A percentile compares a stretch with the other conserved stretches of the same genome.
Evolutionary conservation across 2,797 vertebrate genomes (phyloP).

Genomic region (Dryobates pubescens): DNA sequence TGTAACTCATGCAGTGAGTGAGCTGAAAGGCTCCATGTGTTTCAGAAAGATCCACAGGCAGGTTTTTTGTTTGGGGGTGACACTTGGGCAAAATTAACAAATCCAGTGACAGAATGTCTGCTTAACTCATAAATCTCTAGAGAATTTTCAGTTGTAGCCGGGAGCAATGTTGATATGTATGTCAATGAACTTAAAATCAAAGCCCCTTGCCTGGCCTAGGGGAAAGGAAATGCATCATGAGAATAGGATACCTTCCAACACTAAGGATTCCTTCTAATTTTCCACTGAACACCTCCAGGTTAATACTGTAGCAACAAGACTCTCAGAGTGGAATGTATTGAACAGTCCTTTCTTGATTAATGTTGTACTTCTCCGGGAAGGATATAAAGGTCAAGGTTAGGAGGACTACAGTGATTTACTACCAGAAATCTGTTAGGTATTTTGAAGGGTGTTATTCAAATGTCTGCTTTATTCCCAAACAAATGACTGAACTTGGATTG

Average conservation of each 20-base stretch:
- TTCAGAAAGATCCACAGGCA: slow-evolving; percentile 45
- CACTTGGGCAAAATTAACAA: slow-evolving; percentile 39
- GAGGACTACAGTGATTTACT: slow-evolving; percentile 61
- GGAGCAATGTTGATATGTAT: slow-evolving; percentile 52
- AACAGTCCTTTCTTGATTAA: slow-evolving; percentile 56
- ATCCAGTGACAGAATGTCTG: slow-evolving; percentile 65
- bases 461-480: slow-evolving; percentile 58
- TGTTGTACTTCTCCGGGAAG: slow-evolving; percentile 53
- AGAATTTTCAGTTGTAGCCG: slow-evolving; percentile 66
- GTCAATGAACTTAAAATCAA: slow-evolving; percentile 66
- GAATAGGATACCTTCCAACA: slow-evolving; percentile 54
- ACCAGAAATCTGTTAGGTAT: slow-evolving; percentile 55
- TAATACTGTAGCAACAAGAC: slow-evolving; percentile 61
- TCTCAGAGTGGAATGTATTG: slow-evolving; percentile 54
- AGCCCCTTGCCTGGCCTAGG: slow-evolving; percentile 48
- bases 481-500: slow-evolving; percentile 44
- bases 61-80: slow-evolving; percentile 15
- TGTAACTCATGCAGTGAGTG: not conserved
- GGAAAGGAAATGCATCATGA: slow-evolving; percentile 66
- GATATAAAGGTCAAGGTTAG: slow-evolving; percentile 65
- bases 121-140: slow-evolving; percentile 71
- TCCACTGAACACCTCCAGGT: slow-evolving; percentile 60
- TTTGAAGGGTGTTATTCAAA: slow-evolving; percentile 65
- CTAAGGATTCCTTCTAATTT: slow-evolving; percentile 60
- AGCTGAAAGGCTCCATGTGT: slow-evolving; percentile 21